Conservation (phyloP, 1,140 invertebrate genomes). For the Nasonia vitripennis region DNA sequence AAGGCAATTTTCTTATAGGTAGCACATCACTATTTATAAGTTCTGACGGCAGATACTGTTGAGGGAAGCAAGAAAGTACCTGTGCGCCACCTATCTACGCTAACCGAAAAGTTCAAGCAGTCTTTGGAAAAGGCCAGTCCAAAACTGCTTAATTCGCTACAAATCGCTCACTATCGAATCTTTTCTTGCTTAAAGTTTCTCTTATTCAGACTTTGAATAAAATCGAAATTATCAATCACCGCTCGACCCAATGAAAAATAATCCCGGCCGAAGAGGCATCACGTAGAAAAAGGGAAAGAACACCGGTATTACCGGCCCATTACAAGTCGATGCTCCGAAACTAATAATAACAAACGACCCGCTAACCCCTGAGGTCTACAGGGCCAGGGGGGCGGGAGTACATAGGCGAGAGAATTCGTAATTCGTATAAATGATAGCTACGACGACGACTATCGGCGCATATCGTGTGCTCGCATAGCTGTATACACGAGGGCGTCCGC, state of each 20-base stretch:
- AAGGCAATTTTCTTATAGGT: too few species aligned
- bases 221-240: conserved; percentile 30
- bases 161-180: neutral
- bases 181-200: neutral
- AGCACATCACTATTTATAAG: too few species aligned
- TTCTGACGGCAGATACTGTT: too few species aligned
- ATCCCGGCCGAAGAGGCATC: neutral
- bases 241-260: conserved; percentile 15
- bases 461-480: neutral
- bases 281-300: neutral
- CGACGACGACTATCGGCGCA: conserved; percentile 56
- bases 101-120: too few species aligned
- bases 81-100: too few species aligned
- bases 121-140: too few species aligned
- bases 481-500: conserved; percentile 54
- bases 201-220: neutral
- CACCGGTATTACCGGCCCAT: conserved; percentile 39
- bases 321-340: conserved; percentile 53
- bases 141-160: too few species aligned
- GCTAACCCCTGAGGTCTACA: conserved; percentile 55
- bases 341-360: conserved; percentile 74
- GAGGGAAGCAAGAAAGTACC: too few species aligned
- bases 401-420: conserved; percentile 57
- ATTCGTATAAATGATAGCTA: conserved; percentile 73
- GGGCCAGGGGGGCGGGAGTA: too few species aligned